phyloP scores from a whole-genome alignment of 2,888 invertebrate species.

The Argynnis bischoffii region DNA sequence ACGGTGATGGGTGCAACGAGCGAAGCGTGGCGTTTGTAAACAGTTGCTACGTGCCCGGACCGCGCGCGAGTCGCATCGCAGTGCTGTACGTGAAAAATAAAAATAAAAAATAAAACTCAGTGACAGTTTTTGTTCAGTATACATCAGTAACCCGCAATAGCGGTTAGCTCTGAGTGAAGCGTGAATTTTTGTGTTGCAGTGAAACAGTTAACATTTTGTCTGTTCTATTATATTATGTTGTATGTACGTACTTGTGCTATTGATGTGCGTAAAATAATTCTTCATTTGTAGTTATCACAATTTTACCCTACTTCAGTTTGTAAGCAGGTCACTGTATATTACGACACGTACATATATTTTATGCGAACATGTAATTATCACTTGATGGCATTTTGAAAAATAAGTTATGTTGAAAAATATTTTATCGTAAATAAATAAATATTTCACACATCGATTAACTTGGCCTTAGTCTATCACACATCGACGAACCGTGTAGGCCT shows the following conservation, averaged over 20 bases:
- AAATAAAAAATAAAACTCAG: conserved; percentile 27
- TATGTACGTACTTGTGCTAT: conserved; percentile 43
- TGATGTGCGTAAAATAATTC: conserved; percentile 20
- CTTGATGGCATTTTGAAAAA: neutral
- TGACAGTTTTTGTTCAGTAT: conserved; percentile 39
- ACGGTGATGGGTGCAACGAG: conserved; percentile 57
- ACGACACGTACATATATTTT: neutral
- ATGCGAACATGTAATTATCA: neutral
- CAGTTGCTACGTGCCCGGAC: conserved; percentile 61
- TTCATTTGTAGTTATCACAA: conserved; percentile 12
- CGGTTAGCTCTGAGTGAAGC: conserved; percentile 51
- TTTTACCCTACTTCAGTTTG: neutral
- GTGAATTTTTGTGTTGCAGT: conserved; percentile 42
- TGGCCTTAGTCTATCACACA: conserved; percentile 65
- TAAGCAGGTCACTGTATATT: conserved; percentile 12
- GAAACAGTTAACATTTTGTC: conserved; percentile 37
- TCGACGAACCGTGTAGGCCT: conserved; percentile 59
- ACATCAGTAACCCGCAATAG: conserved; percentile 57
- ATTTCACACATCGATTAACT: conserved; percentile 56
- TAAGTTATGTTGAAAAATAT: too few relatives aligned
- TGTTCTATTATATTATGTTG: conserved; percentile 29
- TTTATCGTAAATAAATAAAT: too few relatives aligned
- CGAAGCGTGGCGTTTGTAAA: conserved; percentile 51
- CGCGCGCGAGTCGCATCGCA: conserved; percentile 55
- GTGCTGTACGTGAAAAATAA: conserved; percentile 22